Evolutionary conservation across 2,888 invertebrate genomes (phyloP).

Genomic region (Orthonevra nobilis): DNA sequence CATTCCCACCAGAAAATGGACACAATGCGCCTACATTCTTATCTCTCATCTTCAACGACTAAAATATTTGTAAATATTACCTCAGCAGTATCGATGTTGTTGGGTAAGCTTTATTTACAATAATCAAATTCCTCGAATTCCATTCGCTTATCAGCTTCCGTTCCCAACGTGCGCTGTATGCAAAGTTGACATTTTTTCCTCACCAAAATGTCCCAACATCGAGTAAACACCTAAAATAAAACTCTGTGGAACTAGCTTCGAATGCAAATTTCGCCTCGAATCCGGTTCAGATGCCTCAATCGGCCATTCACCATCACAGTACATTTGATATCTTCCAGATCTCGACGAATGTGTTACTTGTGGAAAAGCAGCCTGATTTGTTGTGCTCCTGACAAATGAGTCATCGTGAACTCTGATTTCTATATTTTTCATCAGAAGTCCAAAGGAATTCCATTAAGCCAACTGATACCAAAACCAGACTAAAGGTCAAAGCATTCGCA

Average conservation of each 20-base stretch:
- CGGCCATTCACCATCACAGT: constrained; percentile 3
- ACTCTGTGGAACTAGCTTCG: neutral
- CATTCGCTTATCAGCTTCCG: neutral
- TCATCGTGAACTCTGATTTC: too few relatives aligned
- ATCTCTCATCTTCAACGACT: too few relatives aligned
- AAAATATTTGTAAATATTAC: too few relatives aligned
- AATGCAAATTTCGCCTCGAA: constrained; percentile 4
- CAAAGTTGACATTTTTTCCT: neutral
- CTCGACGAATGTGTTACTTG: too few relatives aligned
- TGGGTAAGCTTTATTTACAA: too few relatives aligned
- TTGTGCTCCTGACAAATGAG: too few relatives aligned
- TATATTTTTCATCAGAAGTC: too few relatives aligned
- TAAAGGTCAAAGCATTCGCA: constrained; percentile 51
- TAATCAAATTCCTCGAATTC: constrained; percentile 14
- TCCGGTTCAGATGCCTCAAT: constrained; percentile 3
- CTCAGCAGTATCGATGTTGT: too few relatives aligned
- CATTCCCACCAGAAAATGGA: too few relatives aligned
- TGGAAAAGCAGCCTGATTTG: too few relatives aligned
- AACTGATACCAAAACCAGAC: constrained; percentile 9
- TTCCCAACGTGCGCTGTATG: constrained; percentile 5
- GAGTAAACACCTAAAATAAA: neutral
- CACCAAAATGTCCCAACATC: neutral
- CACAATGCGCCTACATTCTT: too few relatives aligned
- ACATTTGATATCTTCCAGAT: constrained; percentile 6
- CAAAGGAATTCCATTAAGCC: too few relatives aligned